phyloP scores from a whole-genome alignment of 23 tunicate genomes.

The Diplosoma virens region DNA sequence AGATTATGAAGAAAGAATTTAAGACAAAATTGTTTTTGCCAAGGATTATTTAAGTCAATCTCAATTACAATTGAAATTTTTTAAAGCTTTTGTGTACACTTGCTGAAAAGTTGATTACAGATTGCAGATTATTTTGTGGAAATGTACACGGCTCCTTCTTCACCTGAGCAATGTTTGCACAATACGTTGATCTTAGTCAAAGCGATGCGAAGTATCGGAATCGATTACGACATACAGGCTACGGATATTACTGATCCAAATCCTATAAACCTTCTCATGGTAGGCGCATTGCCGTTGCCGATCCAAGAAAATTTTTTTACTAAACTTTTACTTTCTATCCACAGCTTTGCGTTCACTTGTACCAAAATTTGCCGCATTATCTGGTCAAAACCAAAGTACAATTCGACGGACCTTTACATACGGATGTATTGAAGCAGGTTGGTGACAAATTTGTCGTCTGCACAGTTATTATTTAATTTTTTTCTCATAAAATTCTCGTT shows the following conservation, averaged over 20 bases:
- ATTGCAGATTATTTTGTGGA: constrained; percentile 59
- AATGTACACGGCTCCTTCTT: constrained; percentile 86
- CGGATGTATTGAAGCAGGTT: constrained; percentile 67
- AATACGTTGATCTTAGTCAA: constrained; percentile 79
- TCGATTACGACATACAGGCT: constrained; percentile 85
- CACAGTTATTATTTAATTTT: too few species aligned
- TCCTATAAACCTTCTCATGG: constrained; percentile 83
- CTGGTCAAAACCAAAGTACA: constrained; percentile 57
- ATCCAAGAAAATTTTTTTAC: not conserved
- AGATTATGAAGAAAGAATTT: too few species aligned
- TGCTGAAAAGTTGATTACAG: constrained; percentile 32
- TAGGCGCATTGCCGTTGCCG: not conserved
- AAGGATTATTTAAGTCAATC: too few species aligned
- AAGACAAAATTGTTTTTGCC: too few species aligned
- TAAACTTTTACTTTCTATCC: not conserved
- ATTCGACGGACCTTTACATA: constrained; percentile 64
- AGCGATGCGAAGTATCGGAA: constrained; percentile 57
- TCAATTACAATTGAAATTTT: too few species aligned
- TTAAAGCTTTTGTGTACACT: too few species aligned
- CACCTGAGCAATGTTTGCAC: constrained; percentile 95
- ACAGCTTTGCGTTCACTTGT: constrained; percentile 81
- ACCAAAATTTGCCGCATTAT: constrained; percentile 87
- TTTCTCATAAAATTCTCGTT: too few species aligned
- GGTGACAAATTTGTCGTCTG: too few species aligned
- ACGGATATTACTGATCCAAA: constrained; percentile 99